Conservation (phyloP, 1,140 invertebrate species). For the Euura lappo region DNA sequence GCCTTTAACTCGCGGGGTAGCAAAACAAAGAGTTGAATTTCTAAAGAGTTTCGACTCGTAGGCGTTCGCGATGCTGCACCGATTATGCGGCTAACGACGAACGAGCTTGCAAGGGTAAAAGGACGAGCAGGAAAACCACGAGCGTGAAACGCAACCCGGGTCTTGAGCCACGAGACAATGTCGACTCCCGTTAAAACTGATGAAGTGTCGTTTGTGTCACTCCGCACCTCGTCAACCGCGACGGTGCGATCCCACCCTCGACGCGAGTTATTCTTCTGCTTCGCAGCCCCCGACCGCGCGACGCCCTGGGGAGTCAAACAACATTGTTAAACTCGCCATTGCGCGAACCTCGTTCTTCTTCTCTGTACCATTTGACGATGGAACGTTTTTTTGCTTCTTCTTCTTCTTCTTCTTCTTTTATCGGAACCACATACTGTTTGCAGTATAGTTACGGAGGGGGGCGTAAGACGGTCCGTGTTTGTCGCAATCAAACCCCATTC, state of each 20-base stretch:
- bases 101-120: constrained; percentile 38
- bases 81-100: constrained; percentile 41
- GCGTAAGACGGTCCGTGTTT: constrained; percentile 1
- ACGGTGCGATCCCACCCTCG: not conserved
- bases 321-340: not conserved
- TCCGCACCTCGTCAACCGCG: constrained; percentile 22
- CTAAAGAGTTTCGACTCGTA: constrained; percentile 40
- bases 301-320: constrained; percentile 11
- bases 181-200: constrained; percentile 44
- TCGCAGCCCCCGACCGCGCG: constrained; percentile 15
- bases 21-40: constrained; percentile 47
- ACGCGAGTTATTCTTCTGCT: not conserved
- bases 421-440: too few relatives aligned
- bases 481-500: constrained; percentile 4
- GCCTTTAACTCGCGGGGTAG: too few relatives aligned
- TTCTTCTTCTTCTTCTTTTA: too few relatives aligned
- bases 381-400: too few relatives aligned
- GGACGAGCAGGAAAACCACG: constrained; percentile 32
- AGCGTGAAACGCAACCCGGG: not conserved
- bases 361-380: too few relatives aligned
- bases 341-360: too few relatives aligned
- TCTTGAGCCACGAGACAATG: constrained; percentile 40
- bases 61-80: constrained; percentile 19
- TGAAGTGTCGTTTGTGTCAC: constrained; percentile 47
- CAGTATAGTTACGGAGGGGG: not conserved